A percentile compares a stretch with the other conserved stretches of the same genome.
Conservation (phyloP, 1,140 invertebrate species). For the Camponotus pennsylvanicus region DNA sequence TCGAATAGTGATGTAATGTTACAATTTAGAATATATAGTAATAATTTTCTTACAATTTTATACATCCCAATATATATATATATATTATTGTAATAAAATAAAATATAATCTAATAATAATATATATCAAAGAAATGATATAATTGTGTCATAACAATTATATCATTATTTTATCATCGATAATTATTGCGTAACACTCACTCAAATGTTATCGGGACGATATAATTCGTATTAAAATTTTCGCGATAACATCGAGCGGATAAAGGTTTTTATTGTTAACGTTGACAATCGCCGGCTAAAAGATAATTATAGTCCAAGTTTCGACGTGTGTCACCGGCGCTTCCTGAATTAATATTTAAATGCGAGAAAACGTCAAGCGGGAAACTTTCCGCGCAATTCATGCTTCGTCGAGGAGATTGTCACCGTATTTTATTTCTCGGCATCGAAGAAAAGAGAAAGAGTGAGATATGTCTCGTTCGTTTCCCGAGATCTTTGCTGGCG, state of each 20-base stretch:
- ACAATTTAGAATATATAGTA: not conserved
- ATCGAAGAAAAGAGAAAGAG: not conserved
- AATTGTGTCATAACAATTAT: not conserved
- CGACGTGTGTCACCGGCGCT: conserved; percentile 40
- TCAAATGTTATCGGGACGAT: conserved; percentile 4
- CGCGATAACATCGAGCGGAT: not conserved
- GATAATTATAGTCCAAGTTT: conserved; percentile 42
- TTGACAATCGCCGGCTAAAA: conserved; percentile 32
- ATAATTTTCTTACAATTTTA: not conserved
- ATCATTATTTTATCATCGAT: conserved; percentile 29
- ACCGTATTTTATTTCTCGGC: conserved; percentile 35
- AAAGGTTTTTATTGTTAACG: not conserved
- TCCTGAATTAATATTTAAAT: conserved; percentile 57
- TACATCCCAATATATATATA: not conserved
- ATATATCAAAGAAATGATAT: not conserved
- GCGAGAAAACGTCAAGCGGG: conserved; percentile 30
- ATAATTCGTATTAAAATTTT: conserved; percentile 28
- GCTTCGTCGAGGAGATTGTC: conserved; percentile 13
- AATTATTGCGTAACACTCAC: conserved; percentile 6
- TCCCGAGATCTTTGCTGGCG: not conserved
- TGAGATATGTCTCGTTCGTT: conserved; percentile 12
- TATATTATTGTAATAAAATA: too few relatives aligned
- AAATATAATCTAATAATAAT: not conserved
- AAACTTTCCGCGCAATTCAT: conserved; percentile 42
- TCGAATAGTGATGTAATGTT: not conserved